Conservation (phyloP, 2,797 vertebrate genomes). For the Triplophysa bombifrons region DNA sequence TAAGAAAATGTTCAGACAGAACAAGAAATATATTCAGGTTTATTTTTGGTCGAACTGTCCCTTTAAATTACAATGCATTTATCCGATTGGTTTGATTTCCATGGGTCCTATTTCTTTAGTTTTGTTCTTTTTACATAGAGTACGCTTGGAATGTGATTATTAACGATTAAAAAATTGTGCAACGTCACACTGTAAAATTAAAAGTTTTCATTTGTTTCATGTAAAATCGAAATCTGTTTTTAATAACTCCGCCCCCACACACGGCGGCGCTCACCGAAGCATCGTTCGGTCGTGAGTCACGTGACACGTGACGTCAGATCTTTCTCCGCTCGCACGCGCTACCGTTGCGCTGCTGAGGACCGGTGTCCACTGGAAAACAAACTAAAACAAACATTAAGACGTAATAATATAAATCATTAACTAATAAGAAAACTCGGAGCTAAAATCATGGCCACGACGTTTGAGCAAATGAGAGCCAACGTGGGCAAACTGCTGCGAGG, state of each 20-base stretch:
- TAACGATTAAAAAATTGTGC: too few species aligned
- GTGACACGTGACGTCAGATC: conserved; percentile 1
- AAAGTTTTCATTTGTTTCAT: background rate
- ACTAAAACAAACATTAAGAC: background rate
- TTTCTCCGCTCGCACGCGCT: conserved; percentile 10
- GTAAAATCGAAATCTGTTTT: too few species aligned
- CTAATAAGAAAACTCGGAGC: background rate
- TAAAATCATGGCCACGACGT: conserved; percentile 78
- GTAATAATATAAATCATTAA: background rate
- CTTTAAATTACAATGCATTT: too few species aligned
- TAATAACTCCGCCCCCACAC: background rate
- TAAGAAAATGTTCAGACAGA: too few species aligned
- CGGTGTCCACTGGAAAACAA: background rate
- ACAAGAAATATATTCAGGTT: too few species aligned
- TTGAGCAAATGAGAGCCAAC: conserved; percentile 92
- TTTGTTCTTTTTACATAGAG: too few species aligned
- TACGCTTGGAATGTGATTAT: too few species aligned
- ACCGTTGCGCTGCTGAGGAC: background rate
- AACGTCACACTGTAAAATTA: too few species aligned
- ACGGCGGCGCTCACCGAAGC: background rate
- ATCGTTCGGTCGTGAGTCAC: background rate
- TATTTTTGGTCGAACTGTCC: too few species aligned
- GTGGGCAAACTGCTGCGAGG: conserved; percentile 89
- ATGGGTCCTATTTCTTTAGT: too few species aligned
- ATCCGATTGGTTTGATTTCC: too few species aligned